Percentiles rank a stretch among this genome's conserved stretches.
Conservation (phyloP, 2,797 vertebrate genomes). For the Chlorospingus flavigularis region DNA sequence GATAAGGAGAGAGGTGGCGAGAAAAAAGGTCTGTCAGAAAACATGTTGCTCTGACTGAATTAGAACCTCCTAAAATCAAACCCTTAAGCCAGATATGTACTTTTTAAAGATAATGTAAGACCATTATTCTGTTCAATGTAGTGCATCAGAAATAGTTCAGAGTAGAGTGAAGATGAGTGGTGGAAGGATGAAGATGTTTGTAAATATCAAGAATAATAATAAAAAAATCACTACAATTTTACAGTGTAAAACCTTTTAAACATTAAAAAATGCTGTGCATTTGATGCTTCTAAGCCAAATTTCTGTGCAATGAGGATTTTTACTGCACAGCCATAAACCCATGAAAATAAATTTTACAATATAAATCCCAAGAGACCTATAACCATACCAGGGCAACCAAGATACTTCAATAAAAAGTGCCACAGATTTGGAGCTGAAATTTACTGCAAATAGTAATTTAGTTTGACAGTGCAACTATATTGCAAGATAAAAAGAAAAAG, state of each 20-base stretch:
- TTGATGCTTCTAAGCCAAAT: background rate
- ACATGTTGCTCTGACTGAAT: background rate
- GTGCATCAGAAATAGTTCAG: background rate
- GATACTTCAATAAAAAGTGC: conserved; percentile 34
- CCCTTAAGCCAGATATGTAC: background rate
- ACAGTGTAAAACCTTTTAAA: background rate
- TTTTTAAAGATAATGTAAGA: background rate
- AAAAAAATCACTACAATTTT: background rate
- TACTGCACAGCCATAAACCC: background rate
- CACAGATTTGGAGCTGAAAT: conserved; percentile 15
- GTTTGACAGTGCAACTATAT: background rate
- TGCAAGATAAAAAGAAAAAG: background rate
- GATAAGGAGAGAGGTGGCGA: background rate
- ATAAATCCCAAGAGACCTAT: conserved; percentile 34
- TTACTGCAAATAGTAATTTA: conserved; percentile 30
- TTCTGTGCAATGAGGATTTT: background rate
- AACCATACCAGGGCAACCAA: conserved; percentile 18
- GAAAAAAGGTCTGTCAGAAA: background rate
- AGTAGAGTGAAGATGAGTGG: background rate
- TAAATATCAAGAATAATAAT: background rate
- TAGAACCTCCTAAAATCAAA: background rate
- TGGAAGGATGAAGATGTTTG: background rate
- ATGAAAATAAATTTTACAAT: conserved; percentile 15
- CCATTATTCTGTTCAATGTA: background rate
- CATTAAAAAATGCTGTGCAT: background rate